Base-by-base conservation (phyloP, 2,888 invertebrate genomes). In the Rotaria magnacalcarata region DNA sequence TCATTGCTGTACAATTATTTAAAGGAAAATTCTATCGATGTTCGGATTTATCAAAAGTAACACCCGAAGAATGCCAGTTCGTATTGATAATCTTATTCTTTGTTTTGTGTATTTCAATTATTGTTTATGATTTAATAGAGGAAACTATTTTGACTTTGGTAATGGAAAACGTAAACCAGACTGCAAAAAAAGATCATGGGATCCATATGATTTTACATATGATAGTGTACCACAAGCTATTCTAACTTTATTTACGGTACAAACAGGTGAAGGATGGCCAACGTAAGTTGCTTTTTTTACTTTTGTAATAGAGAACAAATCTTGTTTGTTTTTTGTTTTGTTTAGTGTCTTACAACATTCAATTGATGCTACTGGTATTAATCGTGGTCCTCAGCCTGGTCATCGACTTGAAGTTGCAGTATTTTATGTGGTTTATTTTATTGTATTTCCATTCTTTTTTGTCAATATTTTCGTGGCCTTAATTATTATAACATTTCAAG, bases 381-480 rank as follows among this genome's bases (percentile, higher is more conserved):
- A 98, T 92, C 94, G 94, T 93, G 99, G 99, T 92, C 99, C 99
- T 92, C 95, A 96, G 92, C 97, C 97, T 92, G 97, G 97, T 93
- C 97, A 96, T 94, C 95, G 97, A 92, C 97, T 98, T 93, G 98
- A 99, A 94, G 98, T 99, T 95, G 97, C 98, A 93, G 95, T 99
- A 93, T 99, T 99, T 94, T 99, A 99, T 94, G 96, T 99, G 91
- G 97, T 99, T 92, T 99, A 99, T 94, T 99, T 99, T 93, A 96
- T 99, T 93, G 99, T 99, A 92, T 99, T 99, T 94, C 99, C 99
- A 91, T 99, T 99, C 94, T 99, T 99, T 96, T 99, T 99, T 93
- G 98, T 99, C 92, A 99, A 99, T 94, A 99, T 99, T 93, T 99
- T 99, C 95, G 99, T 99, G 93, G 99, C 99, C 94, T 95, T 99